Percentiles rank a stretch among this genome's conserved stretches.
Conservation (phyloP, 2,797 vertebrate species). For the Hydrophis major region DNA sequence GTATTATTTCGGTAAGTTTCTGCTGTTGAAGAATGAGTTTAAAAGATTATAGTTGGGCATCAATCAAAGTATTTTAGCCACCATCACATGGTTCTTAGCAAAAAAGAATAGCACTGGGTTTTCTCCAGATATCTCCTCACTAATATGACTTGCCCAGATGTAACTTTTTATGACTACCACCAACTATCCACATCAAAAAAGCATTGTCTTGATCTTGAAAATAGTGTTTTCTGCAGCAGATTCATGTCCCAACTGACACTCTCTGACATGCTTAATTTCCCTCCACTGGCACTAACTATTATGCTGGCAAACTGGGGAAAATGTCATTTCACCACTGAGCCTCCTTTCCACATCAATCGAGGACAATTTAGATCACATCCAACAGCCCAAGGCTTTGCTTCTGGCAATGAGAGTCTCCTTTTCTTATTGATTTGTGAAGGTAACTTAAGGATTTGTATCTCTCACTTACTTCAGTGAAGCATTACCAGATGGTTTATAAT, state of each 20-base stretch:
- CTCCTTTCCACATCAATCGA: not conserved
- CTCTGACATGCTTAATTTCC: not conserved
- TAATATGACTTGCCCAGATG: not conserved
- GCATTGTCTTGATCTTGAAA: not conserved
- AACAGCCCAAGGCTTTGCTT: not conserved
- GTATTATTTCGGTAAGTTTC: not conserved
- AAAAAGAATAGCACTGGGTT: not conserved
- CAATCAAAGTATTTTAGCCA: not conserved
- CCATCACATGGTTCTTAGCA: not conserved
- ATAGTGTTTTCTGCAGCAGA: not conserved
- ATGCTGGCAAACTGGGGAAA: not conserved
- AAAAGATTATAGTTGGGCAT: not conserved
- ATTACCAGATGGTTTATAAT: not conserved
- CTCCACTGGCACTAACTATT: not conserved
- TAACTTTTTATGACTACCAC: not conserved
- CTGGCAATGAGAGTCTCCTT: not conserved
- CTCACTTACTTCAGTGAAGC: not conserved
- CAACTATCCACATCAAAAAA: not conserved
- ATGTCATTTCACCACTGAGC: not conserved
- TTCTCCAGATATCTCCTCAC: not conserved
- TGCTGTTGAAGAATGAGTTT: not conserved
- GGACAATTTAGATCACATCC: not conserved
- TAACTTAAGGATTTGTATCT: not conserved
- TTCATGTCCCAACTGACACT: not conserved
- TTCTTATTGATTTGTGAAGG: not conserved